These are phyloP conservation scores for Oreochromis grahami DNA, from an alignment of 2,797 vertebrate genomes.

Conservation along the genomic window DNA sequence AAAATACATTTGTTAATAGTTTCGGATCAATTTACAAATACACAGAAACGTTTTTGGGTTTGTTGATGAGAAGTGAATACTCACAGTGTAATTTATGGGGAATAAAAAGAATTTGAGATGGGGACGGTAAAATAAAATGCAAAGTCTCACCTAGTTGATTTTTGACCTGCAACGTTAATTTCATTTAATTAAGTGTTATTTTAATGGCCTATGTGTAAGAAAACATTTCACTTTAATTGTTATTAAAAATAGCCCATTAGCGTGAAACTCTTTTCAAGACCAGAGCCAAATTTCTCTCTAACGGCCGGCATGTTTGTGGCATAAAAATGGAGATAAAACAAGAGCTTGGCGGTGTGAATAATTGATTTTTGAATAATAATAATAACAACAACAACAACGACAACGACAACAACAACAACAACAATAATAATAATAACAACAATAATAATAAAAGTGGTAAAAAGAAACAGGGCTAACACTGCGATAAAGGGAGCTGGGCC, in stretches of 20 bases:
- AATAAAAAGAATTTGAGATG: neutral
- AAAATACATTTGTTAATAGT: neutral
- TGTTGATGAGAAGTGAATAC: slow-evolving; percentile 47
- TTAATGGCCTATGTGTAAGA: neutral
- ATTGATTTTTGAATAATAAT: slow-evolving; percentile 40
- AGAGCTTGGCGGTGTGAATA: slow-evolving; percentile 42
- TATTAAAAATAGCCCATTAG: neutral
- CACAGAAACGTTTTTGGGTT: slow-evolving; percentile 40
- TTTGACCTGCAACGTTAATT: neutral
- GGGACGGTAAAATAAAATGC: neutral
- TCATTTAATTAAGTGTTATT: neutral
- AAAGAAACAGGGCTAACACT: neutral
- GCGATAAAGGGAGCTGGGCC: neutral
- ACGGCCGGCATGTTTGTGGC: neutral
- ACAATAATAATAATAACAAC: neutral
- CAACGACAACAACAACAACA: too few species aligned
- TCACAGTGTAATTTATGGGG: neutral
- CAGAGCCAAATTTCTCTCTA: neutral
- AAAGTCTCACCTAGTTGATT: neutral
- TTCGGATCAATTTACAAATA: neutral
- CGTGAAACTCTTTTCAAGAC: neutral
- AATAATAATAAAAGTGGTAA: neutral
- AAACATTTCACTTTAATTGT: neutral
- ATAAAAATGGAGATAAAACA: neutral
- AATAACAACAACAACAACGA: neutral